Base-by-base conservation (phyloP, 1,140 invertebrate genomes). In the Trissolcus basalis region DNA sequence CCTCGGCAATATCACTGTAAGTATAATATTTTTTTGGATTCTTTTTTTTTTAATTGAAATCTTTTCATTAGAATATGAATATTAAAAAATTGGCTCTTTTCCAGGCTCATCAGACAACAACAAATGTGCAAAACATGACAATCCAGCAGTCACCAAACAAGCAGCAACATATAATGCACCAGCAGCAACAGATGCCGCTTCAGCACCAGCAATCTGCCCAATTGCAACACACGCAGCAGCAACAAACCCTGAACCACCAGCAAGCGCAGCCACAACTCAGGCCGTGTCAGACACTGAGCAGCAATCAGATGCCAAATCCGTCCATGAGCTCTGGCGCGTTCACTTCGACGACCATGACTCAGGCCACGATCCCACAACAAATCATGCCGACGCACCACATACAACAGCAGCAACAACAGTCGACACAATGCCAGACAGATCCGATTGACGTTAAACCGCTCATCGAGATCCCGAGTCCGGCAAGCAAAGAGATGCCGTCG, bases 371-470 rank as follows among this genome's bases (percentile, higher is more conserved):
- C 4, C 76, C 77, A 33, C 71, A 60, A n/a, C 50, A 48, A 12
- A 75, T 70, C 49, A 39, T 70, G 13, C 51, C 16, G 6, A 7
- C 68, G 45, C 0, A 47, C 10, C 43, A 55, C 1, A 33, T 41
- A 27, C 43, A 54, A 3, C 44, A 47, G 33, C 75, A 60, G 48
- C 51, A 56, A 32, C 85, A 87, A 54, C 86, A 87, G 53, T 85
- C 86, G 4, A 78, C 81, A 0, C 87, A 87, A 14, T 87, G 85
- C 65, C 87, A 88, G 55, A 87, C 81, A 0, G 87, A 88, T 53
- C 77, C 82, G 6, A 69, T 82, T 43, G 86, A 87, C 35, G 71
- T 85, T 0, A 88, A 87, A 44, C 65, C 83, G 5, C 82, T 67
- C 36, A 79, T 86, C 39, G 80, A 82, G 48, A 69, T 80, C 13